These are phyloP conservation scores for Rissa tridactyla DNA, from an alignment of 2,113 vertebrate species.

Conservation along the genomic window DNA sequence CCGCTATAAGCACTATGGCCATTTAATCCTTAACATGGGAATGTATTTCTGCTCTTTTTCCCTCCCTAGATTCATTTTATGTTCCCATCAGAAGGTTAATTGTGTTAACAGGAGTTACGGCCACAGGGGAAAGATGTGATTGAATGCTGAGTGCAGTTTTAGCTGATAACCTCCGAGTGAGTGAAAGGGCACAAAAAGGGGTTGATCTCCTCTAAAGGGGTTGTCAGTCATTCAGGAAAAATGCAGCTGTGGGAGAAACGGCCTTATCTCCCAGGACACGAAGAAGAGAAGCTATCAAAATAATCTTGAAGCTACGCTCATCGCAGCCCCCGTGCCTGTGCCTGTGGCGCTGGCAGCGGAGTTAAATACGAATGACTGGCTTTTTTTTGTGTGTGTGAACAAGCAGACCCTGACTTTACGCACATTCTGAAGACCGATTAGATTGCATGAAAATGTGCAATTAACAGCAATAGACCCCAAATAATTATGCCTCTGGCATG, in stretches of 20 bases:
- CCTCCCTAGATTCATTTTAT: slow-evolving; percentile 49
- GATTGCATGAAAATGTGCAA: not conserved
- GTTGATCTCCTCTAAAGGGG: slow-evolving; percentile 58
- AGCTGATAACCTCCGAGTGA: slow-evolving; percentile 67
- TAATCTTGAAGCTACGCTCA: slow-evolving; percentile 48
- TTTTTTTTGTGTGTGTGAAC: not conserved
- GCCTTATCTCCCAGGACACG: slow-evolving; percentile 63
- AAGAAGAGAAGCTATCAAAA: slow-evolving; percentile 61
- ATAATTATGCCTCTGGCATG: not conserved
- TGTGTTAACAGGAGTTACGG: slow-evolving; percentile 67
- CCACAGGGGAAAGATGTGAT: slow-evolving; percentile 67
- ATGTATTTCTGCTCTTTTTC: slow-evolving; percentile 59
- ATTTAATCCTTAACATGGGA: slow-evolving; percentile 67
- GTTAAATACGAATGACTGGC: not conserved
- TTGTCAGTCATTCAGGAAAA: slow-evolving; percentile 59
- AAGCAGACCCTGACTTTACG: not conserved
- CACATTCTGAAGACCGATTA: slow-evolving; percentile 4
- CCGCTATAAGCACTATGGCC: slow-evolving; percentile 18
- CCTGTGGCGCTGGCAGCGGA: slow-evolving; percentile 36
- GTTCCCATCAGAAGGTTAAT: slow-evolving; percentile 69
- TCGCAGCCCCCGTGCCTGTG: not conserved
- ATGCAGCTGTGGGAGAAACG: slow-evolving; percentile 52
- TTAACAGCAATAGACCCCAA: not conserved
- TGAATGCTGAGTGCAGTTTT: slow-evolving; percentile 64
- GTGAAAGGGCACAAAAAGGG: slow-evolving; percentile 61